Conservation (phyloP, 2,113 vertebrate species). For the Chrysemys picta region DNA sequence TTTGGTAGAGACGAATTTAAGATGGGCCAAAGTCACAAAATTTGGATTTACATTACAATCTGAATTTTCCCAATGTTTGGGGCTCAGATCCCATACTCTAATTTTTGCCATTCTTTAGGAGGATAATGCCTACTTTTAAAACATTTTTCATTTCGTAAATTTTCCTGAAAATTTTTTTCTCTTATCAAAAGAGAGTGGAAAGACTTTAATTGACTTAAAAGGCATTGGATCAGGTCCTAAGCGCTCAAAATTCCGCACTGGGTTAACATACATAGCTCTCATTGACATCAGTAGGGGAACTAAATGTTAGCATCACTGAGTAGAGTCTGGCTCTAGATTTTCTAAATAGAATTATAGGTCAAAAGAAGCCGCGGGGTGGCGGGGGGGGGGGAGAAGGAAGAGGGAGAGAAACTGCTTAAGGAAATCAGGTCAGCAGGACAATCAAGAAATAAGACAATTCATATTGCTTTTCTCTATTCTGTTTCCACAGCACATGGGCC, state of each 20-base stretch:
- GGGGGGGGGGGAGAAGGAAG: not conserved
- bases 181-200: not conserved
- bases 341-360: fast-evolving
- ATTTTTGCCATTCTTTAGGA: not conserved
- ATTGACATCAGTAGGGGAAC: not conserved
- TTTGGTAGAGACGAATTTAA: not conserved
- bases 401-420: not conserved
- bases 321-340: not conserved
- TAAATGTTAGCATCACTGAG: fast-evolving
- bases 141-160: not conserved
- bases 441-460: conserved; percentile 27
- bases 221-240: not conserved
- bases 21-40: not conserved
- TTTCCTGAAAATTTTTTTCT: not conserved
- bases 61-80: not conserved
- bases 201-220: fast-evolving
- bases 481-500: not conserved
- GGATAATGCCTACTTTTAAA: not conserved
- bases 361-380: not conserved
- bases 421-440: conserved; percentile 24
- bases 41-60: not conserved
- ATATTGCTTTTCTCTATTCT: conserved; percentile 8
- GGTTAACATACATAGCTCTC: not conserved
- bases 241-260: not conserved
- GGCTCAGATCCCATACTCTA: not conserved